phyloP scores from a whole-genome alignment of 1,140 invertebrate genomes.

The Whitmania pigra region DNA sequence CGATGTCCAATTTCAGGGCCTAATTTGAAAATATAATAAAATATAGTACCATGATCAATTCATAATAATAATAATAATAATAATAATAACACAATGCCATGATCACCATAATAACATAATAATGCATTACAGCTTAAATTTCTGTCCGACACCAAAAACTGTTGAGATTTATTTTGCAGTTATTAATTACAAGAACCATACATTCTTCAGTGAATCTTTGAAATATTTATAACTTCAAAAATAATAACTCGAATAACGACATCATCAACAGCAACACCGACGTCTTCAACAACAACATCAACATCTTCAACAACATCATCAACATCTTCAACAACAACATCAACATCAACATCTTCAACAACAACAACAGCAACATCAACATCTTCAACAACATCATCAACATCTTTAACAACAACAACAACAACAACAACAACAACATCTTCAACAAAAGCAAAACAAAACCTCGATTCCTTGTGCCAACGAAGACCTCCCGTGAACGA shows the following conservation, averaged over 20 bases:
- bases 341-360: background rate
- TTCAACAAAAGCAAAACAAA: constrained; percentile 17
- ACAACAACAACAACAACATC: background rate
- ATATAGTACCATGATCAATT: background rate
- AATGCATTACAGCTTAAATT: too few relatives aligned
- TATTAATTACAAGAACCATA: too few relatives aligned
- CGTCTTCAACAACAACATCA: background rate
- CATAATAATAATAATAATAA: too few relatives aligned
- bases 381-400: background rate
- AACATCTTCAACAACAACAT: background rate
- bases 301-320: background rate
- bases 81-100: too few relatives aligned
- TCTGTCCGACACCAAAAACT: too few relatives aligned
- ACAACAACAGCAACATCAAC: background rate
- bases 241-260: background rate
- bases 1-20: constrained; percentile 61
- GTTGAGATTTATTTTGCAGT: too few relatives aligned
- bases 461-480: constrained; percentile 52
- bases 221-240: too few relatives aligned
- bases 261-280: background rate
- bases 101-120: too few relatives aligned
- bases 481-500: constrained; percentile 56
- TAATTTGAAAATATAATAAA: constrained; percentile 23
- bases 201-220: too few relatives aligned
- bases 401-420: background rate